These are phyloP conservation scores for Drosophila paucipuncta DNA, from an alignment of 2,888 invertebrate genomes.

Conservation along the genomic window DNA sequence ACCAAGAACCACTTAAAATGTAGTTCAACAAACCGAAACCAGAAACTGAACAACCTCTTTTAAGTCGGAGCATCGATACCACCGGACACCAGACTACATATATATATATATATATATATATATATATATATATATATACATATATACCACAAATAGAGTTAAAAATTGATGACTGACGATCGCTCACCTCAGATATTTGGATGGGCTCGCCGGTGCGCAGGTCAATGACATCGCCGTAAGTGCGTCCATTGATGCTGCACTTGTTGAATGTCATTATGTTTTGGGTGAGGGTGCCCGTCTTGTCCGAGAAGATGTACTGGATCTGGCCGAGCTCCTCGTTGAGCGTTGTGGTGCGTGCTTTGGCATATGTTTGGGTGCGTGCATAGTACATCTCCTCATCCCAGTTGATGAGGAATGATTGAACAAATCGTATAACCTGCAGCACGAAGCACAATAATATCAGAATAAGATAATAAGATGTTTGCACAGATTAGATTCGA, in stretches of 20 bases:
- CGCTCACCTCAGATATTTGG: slow-evolving; percentile 93
- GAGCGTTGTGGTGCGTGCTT: slow-evolving; percentile 98
- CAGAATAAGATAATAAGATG: not conserved
- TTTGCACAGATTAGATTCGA: not conserved
- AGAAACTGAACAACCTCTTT: not conserved
- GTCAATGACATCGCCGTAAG: slow-evolving; percentile 97
- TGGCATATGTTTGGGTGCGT: slow-evolving; percentile 95
- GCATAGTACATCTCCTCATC: slow-evolving; percentile 99
- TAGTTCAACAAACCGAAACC: slow-evolving; percentile 1
- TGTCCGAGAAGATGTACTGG: slow-evolving; percentile 99
- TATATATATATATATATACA: not conserved
- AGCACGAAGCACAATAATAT: not conserved
- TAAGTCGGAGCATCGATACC: not conserved
- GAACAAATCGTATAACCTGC: slow-evolving; percentile 97
- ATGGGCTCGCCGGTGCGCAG: slow-evolving; percentile 94
- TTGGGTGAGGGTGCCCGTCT: slow-evolving; percentile 99
- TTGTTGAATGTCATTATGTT: slow-evolving; percentile 99
- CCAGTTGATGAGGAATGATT: slow-evolving; percentile 99
- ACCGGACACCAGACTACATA: not conserved
- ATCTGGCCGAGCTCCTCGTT: slow-evolving; percentile 99
- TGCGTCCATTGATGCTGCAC: slow-evolving; percentile 96
- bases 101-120: not conserved
- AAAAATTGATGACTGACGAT: not conserved
- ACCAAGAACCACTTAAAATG: slow-evolving; percentile 15
- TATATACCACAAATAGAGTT: not conserved